Evolutionary conservation across 2,797 vertebrate genomes (phyloP).

Genomic region (Hephaestus fuliginosus): DNA sequence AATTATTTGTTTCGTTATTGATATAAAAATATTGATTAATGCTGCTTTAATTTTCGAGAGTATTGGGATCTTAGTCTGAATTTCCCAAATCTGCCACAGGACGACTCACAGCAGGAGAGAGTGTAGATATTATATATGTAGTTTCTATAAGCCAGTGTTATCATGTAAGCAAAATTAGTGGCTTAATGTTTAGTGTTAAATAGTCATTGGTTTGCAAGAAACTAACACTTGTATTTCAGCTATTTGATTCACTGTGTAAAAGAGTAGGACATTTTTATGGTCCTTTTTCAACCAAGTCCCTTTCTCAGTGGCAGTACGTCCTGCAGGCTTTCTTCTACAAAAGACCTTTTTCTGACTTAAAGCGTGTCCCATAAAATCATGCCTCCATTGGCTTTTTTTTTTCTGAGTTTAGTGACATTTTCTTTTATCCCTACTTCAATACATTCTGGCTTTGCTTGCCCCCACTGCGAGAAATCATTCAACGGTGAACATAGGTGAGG

Average conservation of each 20-base stretch:
- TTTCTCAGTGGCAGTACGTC: conserved; percentile 4
- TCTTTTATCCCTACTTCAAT: conserved; percentile 57
- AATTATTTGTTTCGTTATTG: not conserved
- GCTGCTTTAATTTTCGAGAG: not conserved
- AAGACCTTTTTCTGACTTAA: conserved; percentile 43
- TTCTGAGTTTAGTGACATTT: conserved; percentile 62
- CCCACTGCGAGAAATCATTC: conserved; percentile 45
- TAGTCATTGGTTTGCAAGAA: conserved; percentile 1
- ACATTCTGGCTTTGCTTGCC: conserved; percentile 33
- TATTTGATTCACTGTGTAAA: conserved; percentile 23
- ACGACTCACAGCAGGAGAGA: not conserved
- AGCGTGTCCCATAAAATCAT: conserved; percentile 37
- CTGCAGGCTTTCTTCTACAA: conserved; percentile 43
- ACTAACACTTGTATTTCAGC: conserved; percentile 7
- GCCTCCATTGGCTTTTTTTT: conserved; percentile 55
- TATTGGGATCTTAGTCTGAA: not conserved
- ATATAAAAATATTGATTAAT: not conserved
- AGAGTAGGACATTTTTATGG: conserved; percentile 17
- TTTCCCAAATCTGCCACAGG: not conserved
- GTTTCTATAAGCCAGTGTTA: not conserved
- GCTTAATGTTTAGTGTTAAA: not conserved
- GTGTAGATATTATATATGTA: not conserved
- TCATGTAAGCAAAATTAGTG: not conserved
- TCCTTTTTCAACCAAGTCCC: conserved; percentile 5
- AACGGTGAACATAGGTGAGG: conserved; percentile 37